Conservation (phyloP, 2,888 invertebrate genomes). For the Hirtodrosophila cameraria region DNA sequence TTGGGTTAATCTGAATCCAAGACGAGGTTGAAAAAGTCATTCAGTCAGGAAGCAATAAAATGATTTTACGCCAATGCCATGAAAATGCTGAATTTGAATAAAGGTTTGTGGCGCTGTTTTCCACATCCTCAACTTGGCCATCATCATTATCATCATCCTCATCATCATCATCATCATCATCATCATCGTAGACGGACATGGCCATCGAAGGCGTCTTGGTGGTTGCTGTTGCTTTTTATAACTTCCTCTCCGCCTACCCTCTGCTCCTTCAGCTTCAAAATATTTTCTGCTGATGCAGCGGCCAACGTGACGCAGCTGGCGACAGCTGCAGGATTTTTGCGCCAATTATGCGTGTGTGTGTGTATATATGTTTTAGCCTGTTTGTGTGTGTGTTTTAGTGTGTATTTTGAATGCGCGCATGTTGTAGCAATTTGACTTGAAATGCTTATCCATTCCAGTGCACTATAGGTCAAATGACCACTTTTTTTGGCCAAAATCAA, state of each 20-base stretch:
- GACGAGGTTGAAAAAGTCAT: constrained; percentile 74
- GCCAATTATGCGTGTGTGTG: constrained; percentile 63
- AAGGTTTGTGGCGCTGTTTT: constrained; percentile 63
- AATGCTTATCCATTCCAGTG: constrained; percentile 68
- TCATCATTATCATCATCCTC: constrained; percentile 18
- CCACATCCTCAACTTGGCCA: constrained; percentile 36
- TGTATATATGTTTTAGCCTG: not conserved
- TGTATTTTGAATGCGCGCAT: constrained; percentile 53
- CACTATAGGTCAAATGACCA: no score
- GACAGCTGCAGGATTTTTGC: constrained; percentile 68
- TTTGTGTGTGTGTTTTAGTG: constrained; percentile 3
- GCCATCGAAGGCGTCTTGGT: constrained; percentile 66
- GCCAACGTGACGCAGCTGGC: constrained; percentile 66
- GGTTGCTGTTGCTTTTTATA: constrained; percentile 33
- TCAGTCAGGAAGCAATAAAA: constrained; percentile 78
- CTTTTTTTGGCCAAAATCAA: no score
- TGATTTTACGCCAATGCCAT: constrained; percentile 77
- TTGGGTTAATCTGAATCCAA: constrained; percentile 73
- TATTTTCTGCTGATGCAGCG: constrained; percentile 73
- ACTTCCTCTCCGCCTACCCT: constrained; percentile 7
- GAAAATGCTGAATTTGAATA: constrained; percentile 79
- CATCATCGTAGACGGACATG: constrained; percentile 21
- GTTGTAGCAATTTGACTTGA: constrained; percentile 70
- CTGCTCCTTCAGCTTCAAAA: constrained; percentile 22
- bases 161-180: constrained; percentile 13